A percentile compares a stretch with the other conserved stretches of the same genome.
These are phyloP conservation scores for Furnarius figulus DNA, from an alignment of 2,113 vertebrate species.

Conservation along the genomic window DNA sequence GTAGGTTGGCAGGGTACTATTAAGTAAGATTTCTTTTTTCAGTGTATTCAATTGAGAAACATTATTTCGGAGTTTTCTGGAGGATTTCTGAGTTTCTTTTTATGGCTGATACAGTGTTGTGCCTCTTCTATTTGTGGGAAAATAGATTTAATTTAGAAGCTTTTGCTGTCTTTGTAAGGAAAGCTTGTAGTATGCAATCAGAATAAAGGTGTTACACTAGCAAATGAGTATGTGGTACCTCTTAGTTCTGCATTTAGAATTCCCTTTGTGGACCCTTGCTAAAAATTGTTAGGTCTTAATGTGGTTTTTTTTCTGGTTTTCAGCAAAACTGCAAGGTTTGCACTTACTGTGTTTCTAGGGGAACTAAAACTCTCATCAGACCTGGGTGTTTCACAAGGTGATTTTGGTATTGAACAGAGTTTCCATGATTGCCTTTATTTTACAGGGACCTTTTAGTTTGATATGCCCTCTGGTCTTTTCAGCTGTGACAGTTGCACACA, in stretches of 20 bases:
- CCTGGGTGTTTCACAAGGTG: neutral
- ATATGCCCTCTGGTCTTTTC: neutral
- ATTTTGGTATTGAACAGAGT: neutral
- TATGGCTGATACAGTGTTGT: neutral
- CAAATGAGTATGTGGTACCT: neutral
- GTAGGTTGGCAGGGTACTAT: neutral
- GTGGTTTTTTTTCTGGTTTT: neutral
- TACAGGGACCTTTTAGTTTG: neutral
- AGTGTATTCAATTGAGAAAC: neutral
- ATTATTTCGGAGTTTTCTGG: neutral
- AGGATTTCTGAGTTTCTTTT: neutral
- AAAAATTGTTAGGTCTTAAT: neutral
- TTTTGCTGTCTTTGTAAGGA: neutral
- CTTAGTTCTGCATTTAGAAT: neutral
- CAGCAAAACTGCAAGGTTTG: neutral
- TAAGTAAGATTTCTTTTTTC: neutral
- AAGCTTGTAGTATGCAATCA: neutral
- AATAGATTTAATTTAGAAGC: neutral
- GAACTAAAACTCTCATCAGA: neutral
- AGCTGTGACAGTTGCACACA: neutral
- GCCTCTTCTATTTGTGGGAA: neutral
- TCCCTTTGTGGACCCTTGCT: neutral
- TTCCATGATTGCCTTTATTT: neutral
- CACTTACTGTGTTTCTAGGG: neutral
- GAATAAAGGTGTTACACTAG: neutral